Evolutionary conservation across 2,113 vertebrate species (phyloP).

Genomic region (Rhea pennata): DNA sequence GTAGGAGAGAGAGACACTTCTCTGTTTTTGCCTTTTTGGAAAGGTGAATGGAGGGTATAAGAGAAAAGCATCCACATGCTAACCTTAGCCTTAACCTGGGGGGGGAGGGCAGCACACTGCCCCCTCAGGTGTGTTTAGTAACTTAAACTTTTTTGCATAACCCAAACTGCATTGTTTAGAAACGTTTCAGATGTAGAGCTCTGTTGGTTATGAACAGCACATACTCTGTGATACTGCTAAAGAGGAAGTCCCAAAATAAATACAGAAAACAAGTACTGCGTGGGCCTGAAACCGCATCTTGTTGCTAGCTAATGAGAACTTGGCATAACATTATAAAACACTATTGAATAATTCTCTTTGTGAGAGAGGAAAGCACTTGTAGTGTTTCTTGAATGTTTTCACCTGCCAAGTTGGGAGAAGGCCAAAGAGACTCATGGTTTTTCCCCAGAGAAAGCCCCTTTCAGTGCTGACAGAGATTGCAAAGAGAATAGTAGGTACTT

Average conservation of each 20-base stretch:
- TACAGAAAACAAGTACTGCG: not conserved
- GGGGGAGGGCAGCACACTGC: fast-evolving
- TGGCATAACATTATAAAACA: not conserved
- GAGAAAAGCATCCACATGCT: not conserved
- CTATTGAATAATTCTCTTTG: not conserved
- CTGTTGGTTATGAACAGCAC: too few relatives aligned
- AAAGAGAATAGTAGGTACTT: not conserved
- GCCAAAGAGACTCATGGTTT: not conserved
- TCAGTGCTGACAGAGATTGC: not conserved
- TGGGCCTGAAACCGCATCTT: not conserved
- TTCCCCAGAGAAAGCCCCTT: not conserved
- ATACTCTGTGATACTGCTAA: not conserved
- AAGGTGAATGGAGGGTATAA: not conserved
- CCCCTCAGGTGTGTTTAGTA: not conserved
- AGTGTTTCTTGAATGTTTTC: not conserved
- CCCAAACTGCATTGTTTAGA: fast-evolving
- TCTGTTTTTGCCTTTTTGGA: not conserved
- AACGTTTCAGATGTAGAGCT: fast-evolving
- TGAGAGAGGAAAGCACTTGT: not conserved
- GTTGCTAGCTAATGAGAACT: not conserved
- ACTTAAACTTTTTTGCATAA: not conserved
- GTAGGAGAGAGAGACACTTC: not conserved
- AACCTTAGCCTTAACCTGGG: not conserved
- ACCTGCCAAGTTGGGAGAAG: not conserved
- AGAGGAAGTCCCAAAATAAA: not conserved